Evolutionary conservation across 2,888 invertebrate species (phyloP), one percentile per base, ranked within the genome.

Genomic region (Latrodectus hesperus): DNA sequence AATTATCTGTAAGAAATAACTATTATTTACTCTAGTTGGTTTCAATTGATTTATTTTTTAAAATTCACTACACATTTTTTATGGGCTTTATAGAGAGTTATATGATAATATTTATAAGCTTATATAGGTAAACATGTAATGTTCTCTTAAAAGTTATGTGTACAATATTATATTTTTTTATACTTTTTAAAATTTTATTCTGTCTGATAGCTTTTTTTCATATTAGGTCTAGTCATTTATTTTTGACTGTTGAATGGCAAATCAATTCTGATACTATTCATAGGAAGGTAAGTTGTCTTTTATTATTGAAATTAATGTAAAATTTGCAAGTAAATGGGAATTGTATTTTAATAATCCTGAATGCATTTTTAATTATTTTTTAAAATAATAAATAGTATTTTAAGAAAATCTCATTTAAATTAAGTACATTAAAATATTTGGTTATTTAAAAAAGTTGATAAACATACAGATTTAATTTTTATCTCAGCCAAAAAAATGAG

Each of bases 221-320:
- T 67, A 14, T 67, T 80, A 85, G 84, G 60, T 60, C 14, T 67
- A 22, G 55, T 38, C 55, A 22, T 26, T 67, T 85, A 17, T 73
- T 79, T 49, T 65, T 85, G 16, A 79, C 74, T 55, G 78, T 85
- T 17, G 84, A 79, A 64, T 85, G 84, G 84, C 68, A 74, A 52
- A 70, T 79, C 38, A 38, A 68, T 38, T 65, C 79, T 26, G 53
- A 53, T 79, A 74, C 78, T 51, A n/a, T 79, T n/a, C 73, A 74
- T 17, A 72, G 70, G 68, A 73, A 84, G 53, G 84, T 84, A 60
- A 51, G 14, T 51, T 38, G 22, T 65, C n/a, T 81, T 22, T 51
- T 11, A 49, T 11, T 60, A 26, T 14, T 17, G 52, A 38, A 26
- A 60, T 60, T 60, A 11, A 26, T 55, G 2, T 53, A 53, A 17